A percentile compares a stretch with the other conserved stretches of the same genome.
phyloP scores from a whole-genome alignment of 2,113 vertebrate genomes.

The Passer domesticus region DNA sequence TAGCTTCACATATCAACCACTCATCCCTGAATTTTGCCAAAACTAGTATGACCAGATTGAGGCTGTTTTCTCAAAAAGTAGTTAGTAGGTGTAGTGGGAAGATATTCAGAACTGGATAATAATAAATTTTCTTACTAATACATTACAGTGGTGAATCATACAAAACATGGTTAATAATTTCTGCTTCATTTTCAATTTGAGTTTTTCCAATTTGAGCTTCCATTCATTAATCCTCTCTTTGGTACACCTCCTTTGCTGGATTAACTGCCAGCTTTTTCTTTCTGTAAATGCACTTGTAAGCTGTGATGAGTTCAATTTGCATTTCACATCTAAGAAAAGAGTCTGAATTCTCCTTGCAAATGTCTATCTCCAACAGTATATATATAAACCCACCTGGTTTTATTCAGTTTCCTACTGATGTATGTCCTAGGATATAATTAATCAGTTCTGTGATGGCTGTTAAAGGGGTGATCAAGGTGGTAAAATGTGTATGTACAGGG shows the following conservation, averaged over 20 bases:
- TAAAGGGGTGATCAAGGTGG: neutral
- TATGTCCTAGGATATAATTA: neutral
- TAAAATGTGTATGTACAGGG: neutral
- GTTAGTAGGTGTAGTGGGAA: neutral
- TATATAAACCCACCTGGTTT: neutral
- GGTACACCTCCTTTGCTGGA: neutral
- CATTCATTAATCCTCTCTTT: neutral
- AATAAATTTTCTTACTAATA: neutral
- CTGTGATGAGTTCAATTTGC: neutral
- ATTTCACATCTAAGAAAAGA: neutral
- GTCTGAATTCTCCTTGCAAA: neutral
- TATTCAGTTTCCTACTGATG: neutral
- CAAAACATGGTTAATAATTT: neutral
- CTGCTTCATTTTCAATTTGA: neutral
- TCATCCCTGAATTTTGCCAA: neutral
- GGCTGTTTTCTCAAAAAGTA: neutral
- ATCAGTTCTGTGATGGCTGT: neutral
- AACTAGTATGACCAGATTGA: neutral
- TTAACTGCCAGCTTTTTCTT: neutral
- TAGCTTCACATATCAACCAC: neutral
- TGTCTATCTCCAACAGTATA: neutral
- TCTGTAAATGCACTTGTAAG: neutral
- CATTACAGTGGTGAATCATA: neutral
- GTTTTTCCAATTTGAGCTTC: neutral
- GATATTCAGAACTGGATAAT: neutral